Evolutionary conservation across 2,888 invertebrate species (phyloP).

Genomic region (Cataglyphis altisquamis): DNA sequence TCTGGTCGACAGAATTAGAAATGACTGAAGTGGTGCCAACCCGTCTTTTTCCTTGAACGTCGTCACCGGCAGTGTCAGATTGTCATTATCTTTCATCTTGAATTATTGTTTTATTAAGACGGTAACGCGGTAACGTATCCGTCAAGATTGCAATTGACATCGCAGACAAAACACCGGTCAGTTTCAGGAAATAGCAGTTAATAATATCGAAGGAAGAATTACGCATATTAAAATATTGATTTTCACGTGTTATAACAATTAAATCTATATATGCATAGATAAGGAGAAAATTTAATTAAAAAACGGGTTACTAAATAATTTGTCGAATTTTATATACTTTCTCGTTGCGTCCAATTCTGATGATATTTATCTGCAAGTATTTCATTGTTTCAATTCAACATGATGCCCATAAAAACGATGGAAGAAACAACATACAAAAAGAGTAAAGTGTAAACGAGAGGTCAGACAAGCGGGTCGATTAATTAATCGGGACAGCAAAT

Average conservation of each 20-base stretch:
- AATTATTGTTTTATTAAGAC: constrained; percentile 23
- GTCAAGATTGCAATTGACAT: neutral
- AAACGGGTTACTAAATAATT: neutral
- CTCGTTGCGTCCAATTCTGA: neutral
- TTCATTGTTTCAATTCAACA: neutral
- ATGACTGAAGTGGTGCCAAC: constrained; percentile 35
- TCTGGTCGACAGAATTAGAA: constrained; percentile 44
- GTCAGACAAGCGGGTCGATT: constrained; percentile 75
- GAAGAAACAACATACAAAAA: constrained; percentile 30
- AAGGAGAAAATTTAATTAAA: neutral
- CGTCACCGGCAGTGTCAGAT: constrained; percentile 20
- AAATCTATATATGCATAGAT: neutral
- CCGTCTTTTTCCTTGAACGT: constrained; percentile 3
- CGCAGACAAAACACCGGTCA: constrained; percentile 10
- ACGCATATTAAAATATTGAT: neutral
- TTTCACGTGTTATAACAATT: neutral
- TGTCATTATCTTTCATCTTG: constrained; percentile 26
- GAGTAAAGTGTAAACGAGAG: constrained; percentile 66
- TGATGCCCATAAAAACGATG: constrained; percentile 10
- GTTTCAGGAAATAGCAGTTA: constrained; percentile 12
- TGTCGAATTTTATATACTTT: neutral
- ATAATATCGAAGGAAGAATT: neutral
- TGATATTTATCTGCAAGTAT: neutral
- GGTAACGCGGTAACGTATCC: neutral
- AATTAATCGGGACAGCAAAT: constrained; percentile 78